Base-by-base conservation (phyloP, 2,113 vertebrate species). In the Climacteris rufus region DNA sequence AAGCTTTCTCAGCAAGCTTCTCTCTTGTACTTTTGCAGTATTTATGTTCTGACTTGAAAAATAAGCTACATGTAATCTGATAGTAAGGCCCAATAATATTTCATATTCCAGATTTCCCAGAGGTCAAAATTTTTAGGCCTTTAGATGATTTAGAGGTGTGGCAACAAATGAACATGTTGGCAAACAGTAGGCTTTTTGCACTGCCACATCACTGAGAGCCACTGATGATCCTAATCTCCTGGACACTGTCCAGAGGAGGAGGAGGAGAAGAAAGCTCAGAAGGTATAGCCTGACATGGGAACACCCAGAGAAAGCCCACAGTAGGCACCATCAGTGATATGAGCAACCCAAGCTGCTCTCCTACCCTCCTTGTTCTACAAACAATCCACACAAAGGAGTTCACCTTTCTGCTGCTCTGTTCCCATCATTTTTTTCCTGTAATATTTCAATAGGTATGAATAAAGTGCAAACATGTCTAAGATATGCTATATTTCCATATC, bases 401-500 rank as follows among this genome's bases (percentile, higher is more conserved):
- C 57, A 64, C 15, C 27, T 15, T 59, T 70, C 50, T 64, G 64
- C 75, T 53, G n/a, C 45, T 63, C 54, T n/a, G 42, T 42, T 86
- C n/a, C 42, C 27, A 66, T 39, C 11, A 1, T 5, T 56, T 72
- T 49, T 66, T 50, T 52, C 37, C 59, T 49, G 54, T 10, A 59
- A 30, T 61, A 92, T 66, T 93, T 93, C 68, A 90, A 35, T 70
- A 90, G 45, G 12, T 20, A 69, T n/a, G 57, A 93, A 86, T 84
- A 57, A 86, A 88, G 59, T 44, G 59, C 75, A 95, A 94, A 90
- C 47, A 72, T 35, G 71, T 88, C 89, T 39, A 66, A 88, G 52
- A 70, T 0, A 1, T 69, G 66, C 42, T 70, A 6, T 77, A 92
- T 83, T 86, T 93, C 64, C 72, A 19, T 56, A 92, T 87, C 56